Percentiles rank a stretch among this genome's conserved stretches.
Conservation (phyloP, 2,797 vertebrate genomes). For the Argya squamiceps region DNA sequence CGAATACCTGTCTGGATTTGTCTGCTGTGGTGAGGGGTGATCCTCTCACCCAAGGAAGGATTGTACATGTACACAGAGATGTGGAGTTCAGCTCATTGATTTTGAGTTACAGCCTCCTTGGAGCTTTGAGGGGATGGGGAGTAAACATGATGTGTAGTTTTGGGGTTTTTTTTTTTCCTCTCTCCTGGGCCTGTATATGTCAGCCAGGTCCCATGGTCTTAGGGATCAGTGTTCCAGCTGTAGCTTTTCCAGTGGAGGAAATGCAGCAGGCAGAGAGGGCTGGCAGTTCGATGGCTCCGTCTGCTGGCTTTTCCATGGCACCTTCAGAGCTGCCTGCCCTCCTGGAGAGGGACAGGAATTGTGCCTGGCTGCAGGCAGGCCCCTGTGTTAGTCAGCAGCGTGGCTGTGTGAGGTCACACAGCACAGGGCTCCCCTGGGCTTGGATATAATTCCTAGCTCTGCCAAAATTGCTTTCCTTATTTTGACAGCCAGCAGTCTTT, state of each 20-base stretch:
- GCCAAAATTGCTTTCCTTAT: background rate
- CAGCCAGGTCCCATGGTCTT: background rate
- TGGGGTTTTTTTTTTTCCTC: rapidly evolving
- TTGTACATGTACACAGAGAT: rapidly evolving
- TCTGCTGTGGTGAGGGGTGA: background rate
- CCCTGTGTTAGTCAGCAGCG: background rate
- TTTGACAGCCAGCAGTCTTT: background rate
- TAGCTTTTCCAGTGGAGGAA: background rate
- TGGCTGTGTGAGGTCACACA: background rate
- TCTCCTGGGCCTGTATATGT: background rate
- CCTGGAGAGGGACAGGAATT: rapidly evolving
- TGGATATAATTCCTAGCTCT: background rate
- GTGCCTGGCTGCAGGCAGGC: rapidly evolving
- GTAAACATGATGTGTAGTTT: too few relatives aligned
- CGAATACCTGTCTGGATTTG: background rate
- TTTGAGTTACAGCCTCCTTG: background rate
- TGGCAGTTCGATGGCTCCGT: rapidly evolving
- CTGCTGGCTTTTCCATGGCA: background rate
- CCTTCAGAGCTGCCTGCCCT: background rate
- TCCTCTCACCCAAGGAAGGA: background rate
- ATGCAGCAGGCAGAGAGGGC: background rate
- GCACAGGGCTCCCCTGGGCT: background rate
- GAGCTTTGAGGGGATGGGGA: background rate
- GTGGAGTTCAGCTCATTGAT: background rate
- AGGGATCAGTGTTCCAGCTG: background rate